Evolutionary conservation across 37 sponge, comb jelly and placozoan species (phyloP), one percentile per base, ranked within the genome.

Genomic region (Oopsacas minuta): DNA sequence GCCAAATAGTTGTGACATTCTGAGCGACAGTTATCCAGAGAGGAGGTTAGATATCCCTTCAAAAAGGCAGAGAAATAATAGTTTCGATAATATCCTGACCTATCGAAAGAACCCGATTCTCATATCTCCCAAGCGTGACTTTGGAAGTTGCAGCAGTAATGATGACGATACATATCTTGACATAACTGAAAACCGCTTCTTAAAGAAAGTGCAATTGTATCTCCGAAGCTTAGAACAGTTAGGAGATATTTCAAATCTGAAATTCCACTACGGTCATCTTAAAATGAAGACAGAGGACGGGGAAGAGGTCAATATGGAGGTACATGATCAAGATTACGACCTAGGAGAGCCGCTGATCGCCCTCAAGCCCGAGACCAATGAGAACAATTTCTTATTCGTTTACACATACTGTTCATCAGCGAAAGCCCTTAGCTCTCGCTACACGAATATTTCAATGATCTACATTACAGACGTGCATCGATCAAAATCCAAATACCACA

Each of bases 171-270:
- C 22, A 12, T 61, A 5, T 34, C 7, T 7, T 61, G 22, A 61
- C 75, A 34, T 61, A 25, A n/a, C 75, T 32, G 22, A 61, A 3
- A 61, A 61, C 7, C 28, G 28, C 1, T 61, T 61, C 30, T 7
- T 61, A 61, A 25, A 61, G 7, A 61, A 61, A 12, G 75, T 61
- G 28, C 75, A 61, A n/a, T 25, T 3, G 3, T 61, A 61, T n/a
- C 30, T 61, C 1, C 75, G 30, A 3, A 61, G 75, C 22, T 32
- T 61, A 10, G 75, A 61, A n/a, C 22, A 3, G 75, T 3, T 61
- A 34, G 75, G 75, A 61, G 75, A 61, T 7, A 61, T 61, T 25
- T 61, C 75, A n/a, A n/a, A 61, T 3, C 75, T 61, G 75, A 61
- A 61, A 25, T 61, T 10, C 75, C 28, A 25, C 75, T 61, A 25